Percentiles rank a stretch among this genome's conserved stretches.
phyloP scores from a whole-genome alignment of 2,113 vertebrate genomes.

The Ascaphus truei region DNA sequence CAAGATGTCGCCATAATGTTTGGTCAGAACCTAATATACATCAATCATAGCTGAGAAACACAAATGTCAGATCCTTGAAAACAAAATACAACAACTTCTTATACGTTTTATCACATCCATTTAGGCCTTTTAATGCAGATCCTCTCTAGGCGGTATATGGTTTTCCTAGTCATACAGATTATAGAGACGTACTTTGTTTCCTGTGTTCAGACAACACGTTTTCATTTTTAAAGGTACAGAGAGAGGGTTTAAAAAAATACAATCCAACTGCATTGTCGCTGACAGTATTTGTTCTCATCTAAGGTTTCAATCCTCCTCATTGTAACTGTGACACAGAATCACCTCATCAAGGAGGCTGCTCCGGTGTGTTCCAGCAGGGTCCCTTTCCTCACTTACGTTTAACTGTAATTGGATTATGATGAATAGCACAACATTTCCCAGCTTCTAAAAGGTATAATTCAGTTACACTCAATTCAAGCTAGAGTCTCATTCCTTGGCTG shows the following conservation, averaged over 20 bases:
- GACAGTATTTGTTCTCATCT: not conserved
- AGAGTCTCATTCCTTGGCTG: not conserved
- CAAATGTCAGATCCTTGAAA: too few species aligned
- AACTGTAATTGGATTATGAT: slow-evolving; percentile 22
- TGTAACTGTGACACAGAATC: not conserved
- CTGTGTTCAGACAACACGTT: too few species aligned
- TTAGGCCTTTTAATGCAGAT: too few species aligned
- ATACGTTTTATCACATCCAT: too few species aligned
- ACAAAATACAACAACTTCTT: too few species aligned
- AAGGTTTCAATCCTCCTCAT: not conserved
- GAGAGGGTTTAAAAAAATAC: too few species aligned
- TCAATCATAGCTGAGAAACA: too few species aligned
- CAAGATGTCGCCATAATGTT: not conserved
- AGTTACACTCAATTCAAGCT: not conserved
- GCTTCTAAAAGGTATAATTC: slow-evolving; percentile 17
- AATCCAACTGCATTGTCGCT: too few species aligned
- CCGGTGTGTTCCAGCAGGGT: not conserved
- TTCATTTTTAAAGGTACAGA: too few species aligned
- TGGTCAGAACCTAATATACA: not conserved
- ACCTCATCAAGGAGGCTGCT: not conserved
- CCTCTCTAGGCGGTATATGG: too few species aligned
- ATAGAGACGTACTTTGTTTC: too few species aligned
- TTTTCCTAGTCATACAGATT: too few species aligned
- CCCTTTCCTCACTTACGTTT: not conserved
- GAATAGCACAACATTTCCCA: not conserved